Conservation (phyloP, 2,888 invertebrate genomes). For the Andrena fulva region DNA sequence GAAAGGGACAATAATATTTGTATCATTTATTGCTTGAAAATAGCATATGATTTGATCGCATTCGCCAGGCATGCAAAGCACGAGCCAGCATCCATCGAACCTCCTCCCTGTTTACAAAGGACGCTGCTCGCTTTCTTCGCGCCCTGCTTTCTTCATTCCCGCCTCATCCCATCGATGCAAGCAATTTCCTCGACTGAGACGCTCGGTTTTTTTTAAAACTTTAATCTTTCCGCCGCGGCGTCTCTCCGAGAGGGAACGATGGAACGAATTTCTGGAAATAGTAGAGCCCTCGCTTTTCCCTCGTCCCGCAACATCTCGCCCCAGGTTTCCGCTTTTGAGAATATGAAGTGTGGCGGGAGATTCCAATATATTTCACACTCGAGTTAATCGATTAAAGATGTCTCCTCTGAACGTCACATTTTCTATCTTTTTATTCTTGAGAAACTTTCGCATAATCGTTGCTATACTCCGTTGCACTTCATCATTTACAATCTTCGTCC, state of each 20-base stretch:
- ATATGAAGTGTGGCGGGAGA: not conserved
- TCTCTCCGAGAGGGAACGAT: conserved; percentile 36
- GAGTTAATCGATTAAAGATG: conserved; percentile 23
- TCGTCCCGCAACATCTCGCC: not conserved
- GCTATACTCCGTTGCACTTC: too few species aligned
- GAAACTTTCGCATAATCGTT: not conserved
- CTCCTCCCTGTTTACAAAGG: conserved; percentile 13
- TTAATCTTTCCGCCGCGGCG: conserved; percentile 35
- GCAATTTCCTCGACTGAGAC: conserved; percentile 28
- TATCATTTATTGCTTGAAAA: conserved; percentile 3
- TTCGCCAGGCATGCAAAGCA: conserved; percentile 9
- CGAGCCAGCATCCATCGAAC: conserved; percentile 6
- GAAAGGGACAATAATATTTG: not conserved
- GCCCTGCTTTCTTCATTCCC: conserved; percentile 15
- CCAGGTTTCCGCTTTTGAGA: not conserved
- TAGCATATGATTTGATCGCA: not conserved
- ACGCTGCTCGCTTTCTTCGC: conserved; percentile 10
- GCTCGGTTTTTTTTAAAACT: conserved; percentile 15
- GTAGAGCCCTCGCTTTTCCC: conserved; percentile 1
- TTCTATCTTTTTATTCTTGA: not conserved
- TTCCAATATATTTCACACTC: not conserved
- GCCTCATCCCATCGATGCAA: conserved; percentile 31
- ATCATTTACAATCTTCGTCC: too few species aligned
- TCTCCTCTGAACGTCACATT: not conserved
- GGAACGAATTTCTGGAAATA: conserved; percentile 42